phyloP scores from a whole-genome alignment of 2,113 vertebrate genomes.

The Ahaetulla prasina region DNA sequence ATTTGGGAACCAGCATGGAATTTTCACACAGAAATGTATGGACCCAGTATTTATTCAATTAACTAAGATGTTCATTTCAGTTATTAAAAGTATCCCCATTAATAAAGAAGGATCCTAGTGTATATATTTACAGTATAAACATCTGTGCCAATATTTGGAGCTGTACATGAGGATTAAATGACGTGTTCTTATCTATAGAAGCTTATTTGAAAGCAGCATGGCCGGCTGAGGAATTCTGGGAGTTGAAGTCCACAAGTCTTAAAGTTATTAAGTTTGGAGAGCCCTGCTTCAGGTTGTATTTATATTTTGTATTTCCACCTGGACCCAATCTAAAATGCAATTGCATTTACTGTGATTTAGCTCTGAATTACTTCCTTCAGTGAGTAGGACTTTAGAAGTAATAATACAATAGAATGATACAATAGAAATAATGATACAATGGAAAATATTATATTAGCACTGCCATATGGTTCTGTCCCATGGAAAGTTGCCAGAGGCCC shows the following conservation, averaged over 20 bases:
- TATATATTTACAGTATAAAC: background rate
- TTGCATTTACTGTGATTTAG: background rate
- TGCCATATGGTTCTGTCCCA: background rate
- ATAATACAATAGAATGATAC: background rate
- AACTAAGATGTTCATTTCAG: background rate
- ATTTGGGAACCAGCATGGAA: background rate
- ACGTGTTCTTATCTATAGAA: background rate
- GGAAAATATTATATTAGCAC: background rate
- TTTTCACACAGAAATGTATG: background rate
- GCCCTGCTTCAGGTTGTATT: background rate
- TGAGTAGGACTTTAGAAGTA: background rate
- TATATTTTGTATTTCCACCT: background rate
- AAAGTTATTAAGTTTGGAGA: no score
- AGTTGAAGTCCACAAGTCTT: no score
- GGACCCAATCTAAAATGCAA: background rate
- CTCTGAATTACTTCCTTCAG: background rate
- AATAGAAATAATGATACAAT: background rate
- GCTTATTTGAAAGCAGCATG: no score
- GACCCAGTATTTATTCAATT: background rate
- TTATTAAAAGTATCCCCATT: background rate
- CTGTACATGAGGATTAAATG: background rate
- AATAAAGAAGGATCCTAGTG: background rate
- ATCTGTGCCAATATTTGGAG: background rate
- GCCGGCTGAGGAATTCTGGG: no score
- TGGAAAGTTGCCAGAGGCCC: background rate